phyloP scores from a whole-genome alignment of 2,888 invertebrate species.

The Xanthorhoe spadicearia region DNA sequence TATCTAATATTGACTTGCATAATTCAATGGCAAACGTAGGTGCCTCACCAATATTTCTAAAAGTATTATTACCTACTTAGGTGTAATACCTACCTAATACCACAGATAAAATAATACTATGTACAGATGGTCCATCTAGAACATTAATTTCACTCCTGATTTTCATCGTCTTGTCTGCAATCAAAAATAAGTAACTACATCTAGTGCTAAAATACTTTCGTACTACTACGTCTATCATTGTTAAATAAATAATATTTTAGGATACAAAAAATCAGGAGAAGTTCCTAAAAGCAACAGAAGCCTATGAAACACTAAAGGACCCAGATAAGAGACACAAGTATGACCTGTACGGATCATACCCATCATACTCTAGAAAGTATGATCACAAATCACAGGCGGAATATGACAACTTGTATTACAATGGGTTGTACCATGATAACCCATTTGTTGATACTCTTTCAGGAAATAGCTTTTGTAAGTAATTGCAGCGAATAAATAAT shows the following conservation, averaged over 20 bases:
- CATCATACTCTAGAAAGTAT: slow-evolving; percentile 79
- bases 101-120: too few relatives aligned
- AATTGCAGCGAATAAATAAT: too few relatives aligned
- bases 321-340: slow-evolving; percentile 91
- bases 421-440: slow-evolving; percentile 95
- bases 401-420: slow-evolving; percentile 93
- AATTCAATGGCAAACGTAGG: not conserved
- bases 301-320: slow-evolving; percentile 95
- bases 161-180: too few relatives aligned
- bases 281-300: slow-evolving; percentile 91
- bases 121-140: too few relatives aligned
- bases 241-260: slow-evolving; percentile 71
- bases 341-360: slow-evolving; percentile 90
- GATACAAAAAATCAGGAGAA: slow-evolving; percentile 89
- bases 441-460: slow-evolving; percentile 91
- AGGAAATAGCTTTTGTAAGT: slow-evolving; percentile 90
- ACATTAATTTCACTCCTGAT: too few relatives aligned
- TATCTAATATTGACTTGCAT: too few relatives aligned
- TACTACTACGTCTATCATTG: too few relatives aligned
- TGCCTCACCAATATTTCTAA: not conserved
- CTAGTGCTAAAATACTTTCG: too few relatives aligned
- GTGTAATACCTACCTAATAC: too few relatives aligned
- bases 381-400: slow-evolving; percentile 84
- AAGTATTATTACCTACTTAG: too few relatives aligned
- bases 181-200: too few relatives aligned